Conservation (phyloP, 2,797 vertebrate genomes). For the Acanthurus tractus region DNA sequence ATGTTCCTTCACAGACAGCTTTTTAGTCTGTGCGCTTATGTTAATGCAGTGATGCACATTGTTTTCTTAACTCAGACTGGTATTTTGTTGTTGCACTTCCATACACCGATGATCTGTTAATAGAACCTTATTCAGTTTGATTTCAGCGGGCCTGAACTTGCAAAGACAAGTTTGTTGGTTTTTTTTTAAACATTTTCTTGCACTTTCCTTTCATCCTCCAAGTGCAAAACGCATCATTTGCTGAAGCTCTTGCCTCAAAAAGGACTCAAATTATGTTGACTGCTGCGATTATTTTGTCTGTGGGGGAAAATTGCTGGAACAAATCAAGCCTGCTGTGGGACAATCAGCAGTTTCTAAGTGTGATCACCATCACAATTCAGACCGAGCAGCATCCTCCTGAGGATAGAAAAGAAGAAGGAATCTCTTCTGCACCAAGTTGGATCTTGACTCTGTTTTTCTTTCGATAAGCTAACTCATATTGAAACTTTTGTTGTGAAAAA, state of each 20-base stretch:
- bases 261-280: constrained; percentile 43
- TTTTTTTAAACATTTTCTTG: neutral
- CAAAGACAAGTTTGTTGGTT: neutral
- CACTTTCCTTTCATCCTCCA: constrained; percentile 18
- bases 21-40: neutral
- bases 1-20: neutral
- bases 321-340: constrained; percentile 48
- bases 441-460: neutral
- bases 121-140: neutral
- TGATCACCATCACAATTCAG: constrained; percentile 30
- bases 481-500: neutral
- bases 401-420: neutral
- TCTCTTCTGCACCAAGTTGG: neutral
- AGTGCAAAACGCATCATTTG: constrained; percentile 39
- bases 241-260: constrained; percentile 33
- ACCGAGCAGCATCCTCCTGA: neutral
- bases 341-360: constrained; percentile 30
- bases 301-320: constrained; percentile 37
- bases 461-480: constrained; percentile 8
- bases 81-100: neutral
- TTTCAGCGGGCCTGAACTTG: constrained; percentile 11
- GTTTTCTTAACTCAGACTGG: constrained; percentile 11
- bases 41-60: constrained; percentile 2
- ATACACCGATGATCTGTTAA: neutral
- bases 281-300: constrained; percentile 46